Evolutionary conservation across 2,797 vertebrate genomes (phyloP), one percentile per base, ranked within the genome.

Genomic region (Poecilia gillii): DNA sequence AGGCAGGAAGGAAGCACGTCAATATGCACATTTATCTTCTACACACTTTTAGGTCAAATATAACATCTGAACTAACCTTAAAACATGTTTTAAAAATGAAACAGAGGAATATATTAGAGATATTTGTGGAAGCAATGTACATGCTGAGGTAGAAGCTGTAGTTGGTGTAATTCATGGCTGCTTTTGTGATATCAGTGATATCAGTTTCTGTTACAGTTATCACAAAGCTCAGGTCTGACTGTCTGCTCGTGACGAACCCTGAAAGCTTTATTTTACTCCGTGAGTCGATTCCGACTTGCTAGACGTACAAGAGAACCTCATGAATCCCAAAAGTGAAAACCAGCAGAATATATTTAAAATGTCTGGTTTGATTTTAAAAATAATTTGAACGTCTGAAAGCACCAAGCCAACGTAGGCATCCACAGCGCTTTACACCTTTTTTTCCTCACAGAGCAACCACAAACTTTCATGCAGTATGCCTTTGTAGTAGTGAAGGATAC

Each of bases 1-100:
- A 33, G 1, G 46, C 72, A 74, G 77, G 39, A 78, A 73, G 83
- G 66, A 72, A 68, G 62, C 20, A 3, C 12, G 11, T 43, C 1
- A 7, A 75, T 74, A 76, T n/a, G 62, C 74, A 3, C 18, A 31
- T 47, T 46, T 66, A 1, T 51, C 25, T 39, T 7, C 33, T 39
- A 41, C n/a, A 33, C 2, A 3, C 51, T 62, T 51, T 59, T 47
- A 31, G 45, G 45, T 64, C 59, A 66, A 14, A 47, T 66, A 13
- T n/a, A 75, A 47, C 16, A 16, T 36, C 36, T 16, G 28, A 78
- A 28, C 41, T 57, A 1, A 1, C 72, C 8, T 46, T 45, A n/a
- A 6, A 28, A 25, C 25, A 25, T 8, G 13, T 7, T 45, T 45
- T 13, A 45, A 28, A 39, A 43, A 71, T 8, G 5, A 14, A 70